These are phyloP conservation scores for Eurystomus glaucurus DNA, from an alignment of 2,797 vertebrate species.

Conservation along the genomic window DNA sequence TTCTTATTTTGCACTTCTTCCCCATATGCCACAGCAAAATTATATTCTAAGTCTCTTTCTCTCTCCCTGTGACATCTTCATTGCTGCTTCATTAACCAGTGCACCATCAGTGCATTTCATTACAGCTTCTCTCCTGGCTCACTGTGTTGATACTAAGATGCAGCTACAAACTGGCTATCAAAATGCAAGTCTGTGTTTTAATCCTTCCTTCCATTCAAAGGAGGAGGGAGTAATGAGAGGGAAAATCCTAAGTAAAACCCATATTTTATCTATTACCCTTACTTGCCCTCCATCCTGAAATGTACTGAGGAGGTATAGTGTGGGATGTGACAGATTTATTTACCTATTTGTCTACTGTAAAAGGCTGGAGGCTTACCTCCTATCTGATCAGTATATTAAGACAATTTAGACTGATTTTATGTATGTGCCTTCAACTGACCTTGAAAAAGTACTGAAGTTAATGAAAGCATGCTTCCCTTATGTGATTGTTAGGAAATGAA, in stretches of 20 bases:
- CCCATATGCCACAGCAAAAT: conserved; percentile 41
- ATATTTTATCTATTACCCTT: conserved; percentile 21
- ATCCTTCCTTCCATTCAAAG: conserved; percentile 30
- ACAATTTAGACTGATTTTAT: conserved; percentile 38
- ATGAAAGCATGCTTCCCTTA: conserved; percentile 37
- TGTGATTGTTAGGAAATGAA: conserved; percentile 39
- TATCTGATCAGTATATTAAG: conserved; percentile 20
- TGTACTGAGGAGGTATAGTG: background rate
- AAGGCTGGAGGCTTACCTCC: background rate
- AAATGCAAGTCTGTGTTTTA: conserved; percentile 33
- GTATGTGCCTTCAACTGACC: conserved; percentile 27
- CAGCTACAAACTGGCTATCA: conserved; percentile 47
- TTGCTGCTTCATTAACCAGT: conserved; percentile 75
- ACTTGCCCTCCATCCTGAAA: background rate
- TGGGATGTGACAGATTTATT: conserved; percentile 17
- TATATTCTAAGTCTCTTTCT: conserved; percentile 18
- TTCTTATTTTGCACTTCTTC: conserved; percentile 42
- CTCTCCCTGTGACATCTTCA: conserved; percentile 64
- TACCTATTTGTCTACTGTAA: conserved; percentile 16
- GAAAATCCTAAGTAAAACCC: background rate
- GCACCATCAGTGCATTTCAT: conserved; percentile 66
- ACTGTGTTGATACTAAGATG: conserved; percentile 44
- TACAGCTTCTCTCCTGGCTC: conserved; percentile 48
- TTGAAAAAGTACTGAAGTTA: conserved; percentile 41
- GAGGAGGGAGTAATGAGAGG: background rate